Conservation (phyloP, 2,797 vertebrate genomes). For the Pithecia hirsuta region DNA sequence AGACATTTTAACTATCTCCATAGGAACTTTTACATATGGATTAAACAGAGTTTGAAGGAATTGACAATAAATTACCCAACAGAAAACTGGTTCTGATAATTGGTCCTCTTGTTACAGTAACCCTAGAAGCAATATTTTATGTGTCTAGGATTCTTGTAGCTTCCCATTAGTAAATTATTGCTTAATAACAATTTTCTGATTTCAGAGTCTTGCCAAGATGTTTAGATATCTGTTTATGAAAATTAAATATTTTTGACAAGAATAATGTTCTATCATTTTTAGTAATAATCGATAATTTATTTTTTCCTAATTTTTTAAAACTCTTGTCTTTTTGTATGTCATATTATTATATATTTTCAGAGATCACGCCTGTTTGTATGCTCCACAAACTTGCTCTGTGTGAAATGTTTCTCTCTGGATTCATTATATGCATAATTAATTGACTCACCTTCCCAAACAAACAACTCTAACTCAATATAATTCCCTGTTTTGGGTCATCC, state of each 20-base stretch:
- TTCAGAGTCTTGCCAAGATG: background rate
- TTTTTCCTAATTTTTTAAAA: background rate
- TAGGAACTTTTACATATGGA: background rate
- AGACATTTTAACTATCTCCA: background rate
- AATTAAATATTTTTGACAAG: background rate
- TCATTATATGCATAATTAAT: background rate
- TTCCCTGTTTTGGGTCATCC: background rate
- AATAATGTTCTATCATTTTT: background rate
- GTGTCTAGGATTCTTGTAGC: background rate
- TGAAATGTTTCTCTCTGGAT: background rate
- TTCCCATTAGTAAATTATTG: background rate
- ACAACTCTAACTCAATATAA: background rate
- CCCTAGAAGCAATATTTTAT: background rate
- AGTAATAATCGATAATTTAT: background rate
- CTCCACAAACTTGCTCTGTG: background rate
- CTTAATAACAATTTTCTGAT: background rate
- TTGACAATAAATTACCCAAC: background rate
- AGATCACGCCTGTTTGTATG: background rate
- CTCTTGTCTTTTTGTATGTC: background rate
- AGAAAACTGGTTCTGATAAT: background rate
- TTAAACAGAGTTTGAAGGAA: background rate
- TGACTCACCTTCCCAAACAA: background rate
- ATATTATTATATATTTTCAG: background rate
- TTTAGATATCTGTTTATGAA: background rate
- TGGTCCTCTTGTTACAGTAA: background rate